phyloP scores from a whole-genome alignment of 2,113 vertebrate species.

The Odontophorus gujanensis region DNA sequence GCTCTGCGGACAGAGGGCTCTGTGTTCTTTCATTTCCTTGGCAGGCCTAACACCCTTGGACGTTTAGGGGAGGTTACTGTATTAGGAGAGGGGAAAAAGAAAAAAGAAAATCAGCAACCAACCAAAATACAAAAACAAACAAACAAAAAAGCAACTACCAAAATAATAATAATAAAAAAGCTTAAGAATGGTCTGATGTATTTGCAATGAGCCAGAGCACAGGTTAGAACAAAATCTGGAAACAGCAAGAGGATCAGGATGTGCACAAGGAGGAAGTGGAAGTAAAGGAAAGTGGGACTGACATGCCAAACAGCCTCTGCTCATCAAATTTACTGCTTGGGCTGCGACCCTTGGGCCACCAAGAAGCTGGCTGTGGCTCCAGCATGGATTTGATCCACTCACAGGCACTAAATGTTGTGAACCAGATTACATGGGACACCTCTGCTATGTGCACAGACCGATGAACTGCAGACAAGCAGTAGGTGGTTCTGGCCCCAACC shows the following conservation, averaged over 20 bases:
- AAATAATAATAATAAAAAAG: background rate
- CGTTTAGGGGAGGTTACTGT: constrained; percentile 6
- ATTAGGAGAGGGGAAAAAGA: background rate
- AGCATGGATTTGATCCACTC: accelerated
- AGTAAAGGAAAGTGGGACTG: background rate
- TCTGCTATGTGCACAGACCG: background rate
- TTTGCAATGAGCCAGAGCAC: background rate
- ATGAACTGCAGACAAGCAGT: background rate
- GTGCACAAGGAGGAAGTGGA: background rate
- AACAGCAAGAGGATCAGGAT: background rate
- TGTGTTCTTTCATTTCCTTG: constrained; percentile 40
- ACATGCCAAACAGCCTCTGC: background rate
- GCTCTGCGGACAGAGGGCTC: constrained; percentile 35
- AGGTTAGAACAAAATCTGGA: background rate
- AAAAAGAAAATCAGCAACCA: background rate
- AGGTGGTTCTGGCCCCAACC: background rate
- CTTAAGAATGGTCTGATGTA: background rate
- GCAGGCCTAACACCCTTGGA: constrained; percentile 14
- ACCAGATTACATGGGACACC: accelerated
- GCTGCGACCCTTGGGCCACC: background rate
- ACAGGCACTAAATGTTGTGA: background rate
- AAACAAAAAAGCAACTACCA: background rate
- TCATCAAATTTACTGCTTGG: background rate
- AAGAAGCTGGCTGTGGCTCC: background rate
- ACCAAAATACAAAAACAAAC: background rate